Base-by-base conservation (phyloP, 2,113 vertebrate genomes). In the Microcebus griseorufus region DNA sequence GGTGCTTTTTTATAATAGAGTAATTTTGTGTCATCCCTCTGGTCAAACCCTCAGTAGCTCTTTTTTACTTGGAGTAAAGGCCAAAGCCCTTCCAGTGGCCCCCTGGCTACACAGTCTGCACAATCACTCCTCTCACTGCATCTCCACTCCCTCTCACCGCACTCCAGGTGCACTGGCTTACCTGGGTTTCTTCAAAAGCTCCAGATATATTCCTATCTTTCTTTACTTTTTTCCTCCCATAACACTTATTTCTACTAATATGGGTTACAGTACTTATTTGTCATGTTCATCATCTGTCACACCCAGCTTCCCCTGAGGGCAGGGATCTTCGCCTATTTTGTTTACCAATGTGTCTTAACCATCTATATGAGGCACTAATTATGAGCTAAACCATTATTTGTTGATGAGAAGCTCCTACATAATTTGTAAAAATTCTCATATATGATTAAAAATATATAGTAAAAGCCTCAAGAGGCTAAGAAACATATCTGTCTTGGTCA, bases 371-470 rank as follows among this genome's bases (percentile, higher is more conserved):
- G 48, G 58, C 16, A 88, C 18, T 69, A 81, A 73, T 86, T 76
- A 78, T 67, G 45, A 67, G 7, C 32, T 80, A 37, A 82, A 10
- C 65, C 90, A 53, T 84, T 87, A 48, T 34, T 73, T 78, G 20
- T 75, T 80, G 75, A 70, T 67, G 39, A 76, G 62, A 29, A 90
- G 11, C 17, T 64, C n/a, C 18, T 65, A 39, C 86, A 3, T 86
- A 90, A 95, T 90, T 93, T 83, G 32, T 58, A 39, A 73, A 69
- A 75, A 32, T 53, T 92, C 51, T 93, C 22, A 53, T 62, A 45
- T 34, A 32, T 79, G 42, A 72, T 62, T 55, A 45, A 69, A 79
- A 88, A 65, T 10, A 3, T 60, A 20, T 69, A 75, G 17, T 53
- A 34, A 89, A 92, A 93, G 13, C 9, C 9, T 10, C 12, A 10